phyloP scores from a whole-genome alignment of 2,797 vertebrate species.

The Sparus aurata region DNA sequence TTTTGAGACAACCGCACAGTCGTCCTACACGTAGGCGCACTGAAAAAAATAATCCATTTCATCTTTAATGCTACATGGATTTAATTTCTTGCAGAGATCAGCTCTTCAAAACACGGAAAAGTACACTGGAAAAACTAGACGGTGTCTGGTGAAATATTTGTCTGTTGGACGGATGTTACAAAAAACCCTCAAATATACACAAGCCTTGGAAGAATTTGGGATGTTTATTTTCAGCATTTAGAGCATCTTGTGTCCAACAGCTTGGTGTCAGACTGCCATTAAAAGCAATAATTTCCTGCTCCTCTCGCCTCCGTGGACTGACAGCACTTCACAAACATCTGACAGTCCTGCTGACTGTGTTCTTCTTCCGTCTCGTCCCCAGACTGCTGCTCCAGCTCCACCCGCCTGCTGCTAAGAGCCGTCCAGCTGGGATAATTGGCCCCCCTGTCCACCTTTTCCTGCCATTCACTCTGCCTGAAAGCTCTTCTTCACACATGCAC shows the following conservation, averaged over 20 bases:
- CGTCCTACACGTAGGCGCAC: conserved; percentile 30
- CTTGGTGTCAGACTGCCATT: conserved; percentile 33
- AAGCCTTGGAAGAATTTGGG: conserved; percentile 9
- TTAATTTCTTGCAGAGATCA: conserved; percentile 32
- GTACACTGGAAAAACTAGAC: conserved; percentile 21
- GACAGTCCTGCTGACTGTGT: conserved; percentile 63
- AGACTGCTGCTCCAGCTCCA: conserved; percentile 51
- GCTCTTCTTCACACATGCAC: conserved; percentile 57
- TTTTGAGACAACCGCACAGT: conserved; percentile 51
- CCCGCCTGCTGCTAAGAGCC: conserved; percentile 69
- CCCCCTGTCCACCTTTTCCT: conserved; percentile 69
- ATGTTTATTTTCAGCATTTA: conserved; percentile 18
- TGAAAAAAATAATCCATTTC: conserved; percentile 63
- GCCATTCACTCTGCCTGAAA: conserved; percentile 66
- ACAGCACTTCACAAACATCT: conserved; percentile 65
- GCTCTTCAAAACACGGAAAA: conserved; percentile 9
- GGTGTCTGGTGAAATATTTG: conserved; percentile 26
- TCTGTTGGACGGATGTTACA: not conserved
- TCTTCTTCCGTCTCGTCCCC: conserved; percentile 67
- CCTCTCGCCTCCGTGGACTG: conserved; percentile 25
- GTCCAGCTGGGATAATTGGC: conserved; percentile 82
- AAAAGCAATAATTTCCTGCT: conserved; percentile 27
- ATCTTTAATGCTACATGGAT: conserved; percentile 42
- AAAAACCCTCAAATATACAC: not conserved
- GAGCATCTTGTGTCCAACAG: conserved; percentile 32